Base-by-base conservation (phyloP, 2,113 vertebrate species). In the Atrichornis clamosus region DNA sequence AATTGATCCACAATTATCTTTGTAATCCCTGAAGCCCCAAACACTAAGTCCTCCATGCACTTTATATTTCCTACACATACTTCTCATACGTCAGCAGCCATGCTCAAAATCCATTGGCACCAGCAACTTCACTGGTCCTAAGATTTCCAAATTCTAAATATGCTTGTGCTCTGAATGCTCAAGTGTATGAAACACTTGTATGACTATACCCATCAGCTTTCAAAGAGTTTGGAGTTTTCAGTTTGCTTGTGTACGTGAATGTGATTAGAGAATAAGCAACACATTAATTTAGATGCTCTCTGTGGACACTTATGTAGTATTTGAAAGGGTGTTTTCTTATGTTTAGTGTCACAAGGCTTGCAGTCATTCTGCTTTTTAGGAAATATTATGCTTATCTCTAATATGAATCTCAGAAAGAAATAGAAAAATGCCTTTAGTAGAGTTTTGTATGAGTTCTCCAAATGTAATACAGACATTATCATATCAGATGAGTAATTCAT, bases 1-100 rank as follows among this genome's bases (percentile, higher is more conserved):
- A 94, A 98, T 98, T 98, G 98, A 98, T 98, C 97, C 95, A 97
- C 97, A 97, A 98, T 98, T 98, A 98, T 98, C 97, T 98, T 97
- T 97, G 95, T 97, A 98, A 96, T 98, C 98, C 97, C 98, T 79
- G 82, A 98, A 97, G 98, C 87, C 96, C 92, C 20, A 64, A 82
- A 91, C 94, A 65, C 95, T 97, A 97, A 95, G 93, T 97, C 96
- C 64, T 96, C 96, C 95, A 95, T 90, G 97, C 95, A 97, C 96
- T 97, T 98, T 97, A 86, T 96, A 97, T 98, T 97, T 98, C 96
- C 89, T 97, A 84, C 92, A 91, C 96, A 96, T 67, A 47, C 63
- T 96, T 97, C 87, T 97, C 94, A 92, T 55, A 53, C 97, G 95
- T 96, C 96, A 97, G 91, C 91, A 97, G 91, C 95, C 81, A 87